Base-by-base conservation (phyloP, 1,140 invertebrate genomes). In the Homarus americanus region DNA sequence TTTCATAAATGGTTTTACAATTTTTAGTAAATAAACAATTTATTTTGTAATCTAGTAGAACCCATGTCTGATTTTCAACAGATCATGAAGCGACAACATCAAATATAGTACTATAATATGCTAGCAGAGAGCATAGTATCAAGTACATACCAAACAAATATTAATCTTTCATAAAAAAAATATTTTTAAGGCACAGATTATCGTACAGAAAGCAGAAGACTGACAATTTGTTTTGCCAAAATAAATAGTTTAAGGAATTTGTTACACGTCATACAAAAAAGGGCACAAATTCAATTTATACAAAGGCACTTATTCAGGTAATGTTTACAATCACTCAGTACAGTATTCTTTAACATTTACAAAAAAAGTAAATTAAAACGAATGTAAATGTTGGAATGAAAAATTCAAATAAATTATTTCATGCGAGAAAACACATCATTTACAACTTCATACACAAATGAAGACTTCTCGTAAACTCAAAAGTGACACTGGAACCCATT, bases 241-340 rank as follows among this genome's bases (percentile, higher is more conserved):
- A 76, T 38, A 76, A 20, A 63, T 24, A 63, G 12, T 15, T 63
- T 4, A 63, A 63, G 28, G 28, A 72, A 85, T 69, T 40, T 73
- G 38, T 40, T 15, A 84, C 28, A 66, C 63, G 40, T 34, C 63
- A 36, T 63, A 69, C 82, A 83, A 66, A 0, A n/a, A 69, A 83
- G 69, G 82, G 82, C 82, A 83, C 82, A 38, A 69, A 78, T 78
- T 44, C 41, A 49, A 17, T 38, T 20, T 40, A 83, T 58, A n/a
- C n/a, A n/a, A 87, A 88, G 86, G 86, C 78, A 88, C 76, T 80
- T 88, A 41, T 88, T 82, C 78, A 69, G 58, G 63, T 88, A 80
- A 78, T 20, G 38, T 38, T 40, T 66, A 41, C 66, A 44, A 44
- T 72, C 63, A 72, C 12, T 58, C 53, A 58, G 20, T 9, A 58